Percentiles rank a stretch among this genome's conserved stretches.
phyloP scores from a whole-genome alignment of 2,797 vertebrate genomes.

The Apodemus agrarius region DNA sequence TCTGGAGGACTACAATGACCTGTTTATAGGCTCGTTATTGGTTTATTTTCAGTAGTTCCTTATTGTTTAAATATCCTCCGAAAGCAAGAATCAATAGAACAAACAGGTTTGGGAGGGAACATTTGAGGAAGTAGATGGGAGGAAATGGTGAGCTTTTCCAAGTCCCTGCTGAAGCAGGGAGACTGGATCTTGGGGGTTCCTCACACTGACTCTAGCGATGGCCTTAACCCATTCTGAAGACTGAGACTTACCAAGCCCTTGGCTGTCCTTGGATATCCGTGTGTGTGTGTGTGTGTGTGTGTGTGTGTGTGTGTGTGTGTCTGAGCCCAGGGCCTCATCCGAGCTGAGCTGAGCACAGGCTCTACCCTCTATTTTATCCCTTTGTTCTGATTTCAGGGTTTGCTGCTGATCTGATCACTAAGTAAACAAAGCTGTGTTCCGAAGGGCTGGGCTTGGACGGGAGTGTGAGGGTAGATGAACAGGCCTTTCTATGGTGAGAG shows the following conservation, averaged over 20 bases:
- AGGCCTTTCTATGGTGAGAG: background rate
- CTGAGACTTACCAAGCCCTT: background rate
- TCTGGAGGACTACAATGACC: background rate
- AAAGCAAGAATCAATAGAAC: background rate
- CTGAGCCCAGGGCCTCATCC: background rate
- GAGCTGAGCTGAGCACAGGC: background rate
- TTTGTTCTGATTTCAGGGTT: background rate
- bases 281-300: background rate
- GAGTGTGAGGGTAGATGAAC: background rate
- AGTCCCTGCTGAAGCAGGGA: background rate
- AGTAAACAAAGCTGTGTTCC: background rate
- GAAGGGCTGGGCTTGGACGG: background rate
- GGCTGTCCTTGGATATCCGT: background rate
- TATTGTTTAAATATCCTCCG: constrained; percentile 12
- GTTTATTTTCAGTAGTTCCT: background rate
- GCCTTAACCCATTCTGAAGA: background rate
- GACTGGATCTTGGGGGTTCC: background rate
- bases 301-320: no score
- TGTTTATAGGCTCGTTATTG: background rate
- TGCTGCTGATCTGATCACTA: background rate
- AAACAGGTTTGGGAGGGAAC: constrained; percentile 18
- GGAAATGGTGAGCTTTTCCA: background rate
- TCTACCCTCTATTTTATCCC: background rate
- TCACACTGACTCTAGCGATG: background rate
- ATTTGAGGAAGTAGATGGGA: background rate